Conservation (phyloP, 2,113 vertebrate species). For the Phyllostomus hastatus region DNA sequence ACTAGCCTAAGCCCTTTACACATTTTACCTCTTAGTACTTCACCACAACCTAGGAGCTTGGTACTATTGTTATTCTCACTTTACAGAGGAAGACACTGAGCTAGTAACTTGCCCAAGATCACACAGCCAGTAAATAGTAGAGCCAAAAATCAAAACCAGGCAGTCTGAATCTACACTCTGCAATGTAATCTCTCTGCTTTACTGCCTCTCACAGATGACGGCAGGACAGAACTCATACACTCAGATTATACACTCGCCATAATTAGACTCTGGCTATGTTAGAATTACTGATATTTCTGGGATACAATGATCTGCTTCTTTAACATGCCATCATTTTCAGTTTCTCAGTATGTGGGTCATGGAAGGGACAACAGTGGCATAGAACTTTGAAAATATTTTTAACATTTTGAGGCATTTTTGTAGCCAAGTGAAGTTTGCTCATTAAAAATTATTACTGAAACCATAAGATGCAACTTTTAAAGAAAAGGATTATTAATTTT, state of each 20-base stretch:
- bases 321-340: background rate
- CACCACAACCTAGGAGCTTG: background rate
- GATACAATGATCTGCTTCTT: background rate
- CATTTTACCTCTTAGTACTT: background rate
- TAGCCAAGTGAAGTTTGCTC: background rate
- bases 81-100: constrained; percentile 18
- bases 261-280: background rate
- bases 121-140: background rate
- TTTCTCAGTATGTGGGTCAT: background rate
- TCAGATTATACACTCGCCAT: background rate
- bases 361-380: background rate
- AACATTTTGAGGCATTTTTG: constrained; percentile 34
- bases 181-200: background rate
- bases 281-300: background rate
- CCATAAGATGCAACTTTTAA: background rate
- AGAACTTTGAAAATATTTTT: background rate
- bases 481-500: background rate
- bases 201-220: background rate
- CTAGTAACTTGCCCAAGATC: background rate
- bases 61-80: background rate
- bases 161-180: background rate
- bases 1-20: background rate
- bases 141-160: background rate
- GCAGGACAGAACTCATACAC: background rate
- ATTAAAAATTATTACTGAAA: constrained; percentile 29